These are phyloP conservation scores for Procapra przewalskii DNA, from an alignment of 2,113 vertebrate genomes.

Conservation along the genomic window DNA sequence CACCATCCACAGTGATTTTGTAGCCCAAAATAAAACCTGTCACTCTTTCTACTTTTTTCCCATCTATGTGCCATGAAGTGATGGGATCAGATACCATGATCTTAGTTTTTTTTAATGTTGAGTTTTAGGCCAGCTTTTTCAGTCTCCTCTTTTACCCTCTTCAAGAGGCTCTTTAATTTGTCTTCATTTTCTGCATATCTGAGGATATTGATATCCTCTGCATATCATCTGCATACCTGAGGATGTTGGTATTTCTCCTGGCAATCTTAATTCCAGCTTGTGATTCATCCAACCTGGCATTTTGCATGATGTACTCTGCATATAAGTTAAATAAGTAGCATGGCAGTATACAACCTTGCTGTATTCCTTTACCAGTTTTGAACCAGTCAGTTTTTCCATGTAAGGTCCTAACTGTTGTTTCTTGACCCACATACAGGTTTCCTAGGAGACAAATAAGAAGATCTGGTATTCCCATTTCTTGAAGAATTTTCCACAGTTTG, in stretches of 20 bases:
- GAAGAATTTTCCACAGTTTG: not conserved
- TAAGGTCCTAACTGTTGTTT: not conserved
- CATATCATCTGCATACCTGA: not conserved
- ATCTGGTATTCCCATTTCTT: not conserved
- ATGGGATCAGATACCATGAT: not conserved
- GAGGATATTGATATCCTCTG: not conserved
- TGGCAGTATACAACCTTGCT: not conserved
- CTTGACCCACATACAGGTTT: not conserved
- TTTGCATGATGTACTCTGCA: not conserved
- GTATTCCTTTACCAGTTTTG: not conserved
- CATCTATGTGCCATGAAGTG: not conserved
- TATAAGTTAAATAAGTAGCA: not conserved
- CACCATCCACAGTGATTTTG: not conserved
- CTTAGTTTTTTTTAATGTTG: not conserved
- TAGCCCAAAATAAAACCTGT: not conserved
- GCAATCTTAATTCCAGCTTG: not conserved
- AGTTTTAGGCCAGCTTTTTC: not conserved
- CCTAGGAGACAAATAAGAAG: not conserved
- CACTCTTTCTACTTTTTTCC: not conserved
- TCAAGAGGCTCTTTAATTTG: not conserved
- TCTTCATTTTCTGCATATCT: not conserved
- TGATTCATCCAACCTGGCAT: not conserved
- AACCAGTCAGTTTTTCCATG: not conserved
- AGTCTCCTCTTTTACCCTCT: not conserved
- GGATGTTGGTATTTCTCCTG: not conserved